These are phyloP conservation scores for Nicator chloris DNA, from an alignment of 2,113 vertebrate species.

Conservation along the genomic window DNA sequence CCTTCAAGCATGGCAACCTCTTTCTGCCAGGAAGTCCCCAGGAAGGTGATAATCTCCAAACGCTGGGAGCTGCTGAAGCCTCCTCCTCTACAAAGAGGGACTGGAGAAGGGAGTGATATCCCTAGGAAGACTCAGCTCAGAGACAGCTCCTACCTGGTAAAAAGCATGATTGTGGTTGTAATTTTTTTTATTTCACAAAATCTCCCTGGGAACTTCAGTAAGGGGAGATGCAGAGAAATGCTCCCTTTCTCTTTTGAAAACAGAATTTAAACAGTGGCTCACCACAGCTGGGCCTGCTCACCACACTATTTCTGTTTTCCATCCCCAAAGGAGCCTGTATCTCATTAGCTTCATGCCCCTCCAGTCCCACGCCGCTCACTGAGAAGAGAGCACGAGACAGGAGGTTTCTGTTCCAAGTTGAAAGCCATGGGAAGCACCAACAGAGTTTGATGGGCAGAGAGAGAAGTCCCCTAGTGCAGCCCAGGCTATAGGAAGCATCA, in stretches of 20 bases:
- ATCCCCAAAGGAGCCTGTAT: neutral
- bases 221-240: neutral
- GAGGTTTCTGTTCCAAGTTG: neutral
- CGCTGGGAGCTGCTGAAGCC: neutral
- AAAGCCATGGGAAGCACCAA: conserved; percentile 11
- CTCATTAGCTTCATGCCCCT: neutral
- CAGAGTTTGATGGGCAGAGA: neutral
- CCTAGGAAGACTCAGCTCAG: conserved; percentile 59
- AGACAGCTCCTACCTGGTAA: conserved; percentile 39
- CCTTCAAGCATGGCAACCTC: neutral
- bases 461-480: neutral
- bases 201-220: conserved; percentile 5
- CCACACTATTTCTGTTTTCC: neutral
- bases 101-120: conserved; percentile 34
- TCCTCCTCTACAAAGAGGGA: conserved; percentile 25
- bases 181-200: neutral
- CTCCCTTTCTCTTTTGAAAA: neutral
- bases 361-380: neutral
- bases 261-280: neutral
- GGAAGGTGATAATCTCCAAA: neutral
- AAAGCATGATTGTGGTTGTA: neutral
- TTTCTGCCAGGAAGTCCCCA: neutral
- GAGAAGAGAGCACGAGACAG: neutral
- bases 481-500: neutral
- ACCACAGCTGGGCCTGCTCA: neutral